These are phyloP conservation scores for Alethe castanea DNA, from an alignment of 2,113 vertebrate species.

Conservation along the genomic window DNA sequence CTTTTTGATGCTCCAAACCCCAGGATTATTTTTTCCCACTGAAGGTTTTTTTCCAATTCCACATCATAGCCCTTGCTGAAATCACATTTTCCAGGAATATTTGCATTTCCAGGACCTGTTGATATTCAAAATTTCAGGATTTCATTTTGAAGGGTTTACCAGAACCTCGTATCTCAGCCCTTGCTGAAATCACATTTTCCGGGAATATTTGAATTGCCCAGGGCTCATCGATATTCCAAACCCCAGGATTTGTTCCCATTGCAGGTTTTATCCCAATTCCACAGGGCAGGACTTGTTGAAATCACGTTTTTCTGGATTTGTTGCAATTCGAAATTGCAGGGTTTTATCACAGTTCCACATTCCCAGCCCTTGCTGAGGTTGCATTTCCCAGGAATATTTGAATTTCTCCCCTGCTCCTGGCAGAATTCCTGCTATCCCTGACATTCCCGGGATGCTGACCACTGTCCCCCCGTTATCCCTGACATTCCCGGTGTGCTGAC, in stretches of 20 bases:
- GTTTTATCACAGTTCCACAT: neutral
- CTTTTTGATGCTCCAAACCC: neutral
- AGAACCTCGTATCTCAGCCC: neutral
- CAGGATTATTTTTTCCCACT: neutral
- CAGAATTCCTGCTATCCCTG: neutral
- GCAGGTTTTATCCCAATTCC: neutral
- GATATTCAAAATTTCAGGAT: neutral
- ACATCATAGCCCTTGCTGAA: accelerated
- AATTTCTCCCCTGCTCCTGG: accelerated
- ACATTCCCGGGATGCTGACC: no score
- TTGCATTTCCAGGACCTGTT: neutral
- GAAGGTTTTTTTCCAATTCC: neutral
- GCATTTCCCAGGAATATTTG: accelerated
- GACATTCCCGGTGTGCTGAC: neutral
- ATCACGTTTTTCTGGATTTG: neutral
- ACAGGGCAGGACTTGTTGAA: neutral
- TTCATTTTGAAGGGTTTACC: neutral
- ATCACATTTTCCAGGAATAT: neutral
- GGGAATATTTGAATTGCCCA: neutral
- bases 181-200: neutral
- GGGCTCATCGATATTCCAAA: neutral
- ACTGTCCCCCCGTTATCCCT: no score
- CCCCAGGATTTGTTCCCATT: neutral
- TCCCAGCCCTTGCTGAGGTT: neutral
- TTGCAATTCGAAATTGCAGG: neutral